Base-by-base conservation (phyloP, 2,888 invertebrate species). In the Willowsia nigromaculata region DNA sequence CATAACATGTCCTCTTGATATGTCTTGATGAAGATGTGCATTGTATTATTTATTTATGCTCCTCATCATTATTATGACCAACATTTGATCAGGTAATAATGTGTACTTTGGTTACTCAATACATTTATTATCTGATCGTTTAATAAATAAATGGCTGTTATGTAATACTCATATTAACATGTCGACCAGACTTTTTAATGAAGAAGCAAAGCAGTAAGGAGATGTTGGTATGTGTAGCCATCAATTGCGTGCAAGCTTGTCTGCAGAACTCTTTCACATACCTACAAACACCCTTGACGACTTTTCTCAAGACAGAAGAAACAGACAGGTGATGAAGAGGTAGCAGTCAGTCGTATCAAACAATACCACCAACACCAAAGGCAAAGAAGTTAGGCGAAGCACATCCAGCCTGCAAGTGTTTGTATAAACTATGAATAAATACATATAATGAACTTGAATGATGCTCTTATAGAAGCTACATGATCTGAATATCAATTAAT, bases 181-280 rank as follows among this genome's bases (percentile, higher is more conserved):
- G 47, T 76, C 25, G 3, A 15, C 50, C 30, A 3, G 13, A 6
- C 9, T n/a, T 1, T 37, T 40, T n/a, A 18, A n/a, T n/a, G n/a
- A 71, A 71, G 43, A 37, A 74, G 37, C 4, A 68, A 68, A 37
- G 0, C 3, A 1, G 37, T 2, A 4, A 37, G n/a, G 1, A 53
- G 53, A 11, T 65, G 65, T 7, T 1, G 43, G 22, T 43, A 40
- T 22, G n/a, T n/a, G n/a, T n/a, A n/a, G n/a, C n/a, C n/a, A n/a
- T n/a, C n/a, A 82, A 68, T 65, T 83, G 83, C 83, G 68, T 71
- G 68, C 85, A 59, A 56, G 85, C 74, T 74, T 74, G 85, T 85
- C 56, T 85, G 18, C 50, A 53, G 71, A 37, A 37, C 74, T 56
- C 59, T n/a, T n/a, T n/a, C n/a, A n/a, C n/a, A n/a, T n/a, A n/a